phyloP scores from a whole-genome alignment of 92 coral and sea anemone genomes.

The Phymanthus crucifer region DNA sequence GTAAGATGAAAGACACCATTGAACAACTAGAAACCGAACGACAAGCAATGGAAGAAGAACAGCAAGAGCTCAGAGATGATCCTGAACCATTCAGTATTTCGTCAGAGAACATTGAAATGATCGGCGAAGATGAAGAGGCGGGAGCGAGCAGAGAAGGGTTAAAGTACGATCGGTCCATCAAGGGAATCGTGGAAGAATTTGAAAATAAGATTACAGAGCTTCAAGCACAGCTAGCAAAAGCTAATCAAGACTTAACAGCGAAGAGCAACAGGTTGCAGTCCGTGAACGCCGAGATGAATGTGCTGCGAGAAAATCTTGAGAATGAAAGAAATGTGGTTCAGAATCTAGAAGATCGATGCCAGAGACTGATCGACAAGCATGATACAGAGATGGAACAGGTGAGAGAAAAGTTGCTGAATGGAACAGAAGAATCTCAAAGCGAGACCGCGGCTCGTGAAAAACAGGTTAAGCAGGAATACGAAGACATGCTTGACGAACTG shows the following conservation, averaged over 20 bases:
- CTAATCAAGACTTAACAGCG: conserved; percentile 44
- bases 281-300: conserved; percentile 62
- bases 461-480: conserved; percentile 29
- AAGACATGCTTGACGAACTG: conserved; percentile 40
- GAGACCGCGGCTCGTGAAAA: conserved; percentile 37
- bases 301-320: conserved; percentile 69
- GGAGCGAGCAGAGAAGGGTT: conserved; percentile 37
- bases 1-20: conserved; percentile 26
- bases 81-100: conserved; percentile 47
- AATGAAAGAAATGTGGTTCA: conserved; percentile 61
- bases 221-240: conserved; percentile 39
- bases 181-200: conserved; percentile 53
- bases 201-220: conserved; percentile 42
- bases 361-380: conserved; percentile 43
- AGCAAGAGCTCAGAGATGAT: conserved; percentile 52
- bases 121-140: conserved; percentile 23
- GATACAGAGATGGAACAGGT: conserved; percentile 44
- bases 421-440: not conserved
- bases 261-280: conserved; percentile 59
- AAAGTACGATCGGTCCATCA: conserved; percentile 47
- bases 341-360: conserved; percentile 52
- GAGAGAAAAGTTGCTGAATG: conserved; percentile 26
- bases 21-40: conserved; percentile 41
- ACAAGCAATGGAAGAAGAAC: conserved; percentile 55
- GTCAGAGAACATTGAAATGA: conserved; percentile 45